Evolutionary conservation across 2,888 invertebrate genomes (phyloP).

Genomic region (Apodemia duryi): DNA sequence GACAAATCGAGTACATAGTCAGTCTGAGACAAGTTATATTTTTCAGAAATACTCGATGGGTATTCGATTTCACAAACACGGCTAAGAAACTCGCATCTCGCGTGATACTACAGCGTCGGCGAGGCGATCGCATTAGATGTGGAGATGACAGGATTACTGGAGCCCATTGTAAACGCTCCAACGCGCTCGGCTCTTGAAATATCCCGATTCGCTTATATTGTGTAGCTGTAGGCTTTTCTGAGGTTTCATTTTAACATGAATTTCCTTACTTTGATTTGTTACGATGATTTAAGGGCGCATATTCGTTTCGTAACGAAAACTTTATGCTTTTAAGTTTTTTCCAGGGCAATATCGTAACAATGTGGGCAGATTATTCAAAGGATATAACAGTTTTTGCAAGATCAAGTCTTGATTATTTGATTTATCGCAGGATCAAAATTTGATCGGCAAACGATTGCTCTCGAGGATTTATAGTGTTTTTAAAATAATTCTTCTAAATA

Average conservation of each 20-base stretch:
- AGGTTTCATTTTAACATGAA: background rate
- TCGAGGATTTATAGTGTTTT: too few relatives aligned
- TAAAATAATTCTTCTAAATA: too few relatives aligned
- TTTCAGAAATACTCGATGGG: background rate
- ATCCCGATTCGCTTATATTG: background rate
- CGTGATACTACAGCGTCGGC: conserved; percentile 13
- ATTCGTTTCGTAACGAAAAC: too few relatives aligned
- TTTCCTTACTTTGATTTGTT: background rate
- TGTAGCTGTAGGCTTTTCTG: conserved; percentile 2
- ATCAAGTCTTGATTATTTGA: too few relatives aligned
- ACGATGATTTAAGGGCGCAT: background rate
- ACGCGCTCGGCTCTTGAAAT: conserved; percentile 8
- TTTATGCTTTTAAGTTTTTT: too few relatives aligned
- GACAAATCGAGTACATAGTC: background rate
- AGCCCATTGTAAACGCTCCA: conserved; percentile 22
- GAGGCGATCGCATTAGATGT: conserved; percentile 20
- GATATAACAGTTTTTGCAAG: too few relatives aligned
- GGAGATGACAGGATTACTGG: conserved; percentile 19
- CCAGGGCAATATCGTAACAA: too few relatives aligned
- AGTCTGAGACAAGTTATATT: background rate
- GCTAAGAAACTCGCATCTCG: conserved; percentile 7
- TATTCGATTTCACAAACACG: conserved; percentile 16
- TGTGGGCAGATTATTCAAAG: too few relatives aligned
- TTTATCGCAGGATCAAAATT: too few relatives aligned
- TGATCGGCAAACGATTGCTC: too few relatives aligned